These are phyloP conservation scores for Agrilus mali DNA, from an alignment of 2,888 invertebrate genomes.

Conservation along the genomic window DNA sequence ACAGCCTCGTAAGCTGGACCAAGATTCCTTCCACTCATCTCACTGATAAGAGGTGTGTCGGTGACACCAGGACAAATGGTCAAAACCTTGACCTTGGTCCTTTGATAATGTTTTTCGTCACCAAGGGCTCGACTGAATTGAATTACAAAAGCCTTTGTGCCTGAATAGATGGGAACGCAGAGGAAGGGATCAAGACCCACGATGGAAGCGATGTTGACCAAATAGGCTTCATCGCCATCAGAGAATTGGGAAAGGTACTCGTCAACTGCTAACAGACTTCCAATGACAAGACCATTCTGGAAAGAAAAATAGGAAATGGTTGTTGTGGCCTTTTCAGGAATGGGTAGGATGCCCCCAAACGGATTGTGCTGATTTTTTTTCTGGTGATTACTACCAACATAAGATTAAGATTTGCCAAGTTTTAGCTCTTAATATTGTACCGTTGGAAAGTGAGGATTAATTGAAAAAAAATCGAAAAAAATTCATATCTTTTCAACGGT, in stretches of 20 bases:
- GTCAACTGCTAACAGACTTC: not conserved
- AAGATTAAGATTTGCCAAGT: too few relatives aligned
- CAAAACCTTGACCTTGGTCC: conserved; percentile 32
- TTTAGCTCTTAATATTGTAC: too few relatives aligned
- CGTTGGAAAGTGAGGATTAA: too few relatives aligned
- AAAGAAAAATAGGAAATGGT: too few relatives aligned
- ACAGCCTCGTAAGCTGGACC: not conserved
- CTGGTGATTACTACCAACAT: too few relatives aligned
- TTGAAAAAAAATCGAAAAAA: too few relatives aligned
- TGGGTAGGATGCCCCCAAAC: too few relatives aligned
- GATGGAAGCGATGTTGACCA: conserved; percentile 54
- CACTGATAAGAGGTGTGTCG: conserved; percentile 28
- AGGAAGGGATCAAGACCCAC: conserved; percentile 42
- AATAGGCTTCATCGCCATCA: not conserved
- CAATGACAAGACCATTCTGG: not conserved
- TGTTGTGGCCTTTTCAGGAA: too few relatives aligned
- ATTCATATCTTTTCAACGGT: too few relatives aligned
- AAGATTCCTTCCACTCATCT: conserved; percentile 7
- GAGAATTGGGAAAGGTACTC: not conserved
- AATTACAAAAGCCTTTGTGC: conserved; percentile 44
- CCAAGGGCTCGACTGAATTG: conserved; percentile 40
- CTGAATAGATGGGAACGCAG: conserved; percentile 44
- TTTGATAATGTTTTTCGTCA: conserved; percentile 22
- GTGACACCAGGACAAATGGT: conserved; percentile 36
- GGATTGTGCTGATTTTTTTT: too few relatives aligned